Evolutionary conservation across 1,140 invertebrate genomes (phyloP).

Genomic region (Drosophila setifemur): DNA sequence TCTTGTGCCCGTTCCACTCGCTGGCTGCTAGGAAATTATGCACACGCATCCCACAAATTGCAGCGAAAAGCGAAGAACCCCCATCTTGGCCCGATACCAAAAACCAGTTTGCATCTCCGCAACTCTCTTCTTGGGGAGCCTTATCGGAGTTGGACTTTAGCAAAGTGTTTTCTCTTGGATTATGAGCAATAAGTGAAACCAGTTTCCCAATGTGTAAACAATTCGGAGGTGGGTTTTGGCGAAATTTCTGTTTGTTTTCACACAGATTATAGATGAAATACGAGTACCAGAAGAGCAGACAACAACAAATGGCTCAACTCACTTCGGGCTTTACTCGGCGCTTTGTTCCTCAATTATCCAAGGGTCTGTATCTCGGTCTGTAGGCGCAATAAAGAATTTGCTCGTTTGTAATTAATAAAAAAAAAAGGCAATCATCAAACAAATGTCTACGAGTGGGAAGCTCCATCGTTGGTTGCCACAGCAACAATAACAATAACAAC

Average conservation of each 20-base stretch:
- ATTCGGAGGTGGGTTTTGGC: slow-evolving; percentile 6
- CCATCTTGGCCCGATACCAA: slow-evolving; percentile 10
- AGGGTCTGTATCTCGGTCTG: slow-evolving; percentile 11
- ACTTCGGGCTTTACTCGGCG: neutral
- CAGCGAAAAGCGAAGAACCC: slow-evolving; percentile 30
- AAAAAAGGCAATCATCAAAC: slow-evolving; percentile 46
- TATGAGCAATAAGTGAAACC: slow-evolving; percentile 59
- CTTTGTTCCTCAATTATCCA: slow-evolving; percentile 26
- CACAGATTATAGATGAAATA: slow-evolving; percentile 21
- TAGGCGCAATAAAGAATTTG: slow-evolving; percentile 18
- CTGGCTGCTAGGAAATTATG: slow-evolving; percentile 55
- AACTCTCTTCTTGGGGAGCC: slow-evolving; percentile 1
- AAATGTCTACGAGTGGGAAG: slow-evolving; percentile 48
- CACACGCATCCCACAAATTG: slow-evolving; percentile 62
- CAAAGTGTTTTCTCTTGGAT: slow-evolving; percentile 58
- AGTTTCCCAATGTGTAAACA: slow-evolving; percentile 39
- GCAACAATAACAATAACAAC: slow-evolving; percentile 42
- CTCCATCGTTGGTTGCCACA: slow-evolving; percentile 49
- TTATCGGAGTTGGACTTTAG: slow-evolving; percentile 25
- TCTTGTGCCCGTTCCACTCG: slow-evolving; percentile 48
- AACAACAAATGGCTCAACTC: slow-evolving; percentile 2
- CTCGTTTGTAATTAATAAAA: slow-evolving; percentile 44
- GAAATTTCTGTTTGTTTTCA: slow-evolving; percentile 14
- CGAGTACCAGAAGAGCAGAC: slow-evolving; percentile 10
- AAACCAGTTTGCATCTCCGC: slow-evolving; percentile 56